Evolutionary conservation across 1,140 invertebrate genomes (phyloP), one percentile per base, ranked within the genome.

Genomic region (Marisa cornuarietis): DNA sequence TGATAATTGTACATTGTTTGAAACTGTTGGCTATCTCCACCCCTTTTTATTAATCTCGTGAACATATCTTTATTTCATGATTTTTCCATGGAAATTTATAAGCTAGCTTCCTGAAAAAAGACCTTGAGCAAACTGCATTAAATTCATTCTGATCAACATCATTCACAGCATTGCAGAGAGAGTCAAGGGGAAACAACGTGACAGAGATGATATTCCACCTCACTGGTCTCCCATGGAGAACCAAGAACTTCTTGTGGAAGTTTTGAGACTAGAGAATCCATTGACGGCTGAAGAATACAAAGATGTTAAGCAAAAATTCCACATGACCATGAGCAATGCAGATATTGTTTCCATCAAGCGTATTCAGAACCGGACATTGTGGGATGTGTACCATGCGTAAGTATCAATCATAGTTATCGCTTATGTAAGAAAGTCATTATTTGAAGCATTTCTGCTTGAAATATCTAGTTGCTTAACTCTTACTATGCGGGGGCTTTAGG

Each of bases 321-420:
- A 76, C 31, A 42, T 65, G 18, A 83, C 82, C 4, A 54, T 86
- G 71, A 76, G 80, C 54, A 84, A 83, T 63, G 81, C 81, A 20
- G 75, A 78, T 7, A 81, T 86, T 71, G 42, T 80, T 8, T 72
- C 61, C 72, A 80, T 86, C 42, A 78, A 84, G 58, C 73, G 85
- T 62, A 66, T 86, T 0, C 83, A 86, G 78, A 84, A 82, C 68
- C 71, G 79, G 18, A 79, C 66, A 18, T 66, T 86, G 58, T 86
- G 85, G 85, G 81, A 82, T 26, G 78, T 79, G 22, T 86, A 82
- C 66, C 66, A 63, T 63, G 78, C 82, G 85, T 86, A 80, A 81
- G 85, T 79, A 52, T 16, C 24, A 24, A 52, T 16, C 24, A 24
- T 66, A 52, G 2, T 42, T 58, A 58, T 58, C 11, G 54, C 16